Conservation (phyloP, 2,888 invertebrate genomes). For the Thecophora atra region DNA sequence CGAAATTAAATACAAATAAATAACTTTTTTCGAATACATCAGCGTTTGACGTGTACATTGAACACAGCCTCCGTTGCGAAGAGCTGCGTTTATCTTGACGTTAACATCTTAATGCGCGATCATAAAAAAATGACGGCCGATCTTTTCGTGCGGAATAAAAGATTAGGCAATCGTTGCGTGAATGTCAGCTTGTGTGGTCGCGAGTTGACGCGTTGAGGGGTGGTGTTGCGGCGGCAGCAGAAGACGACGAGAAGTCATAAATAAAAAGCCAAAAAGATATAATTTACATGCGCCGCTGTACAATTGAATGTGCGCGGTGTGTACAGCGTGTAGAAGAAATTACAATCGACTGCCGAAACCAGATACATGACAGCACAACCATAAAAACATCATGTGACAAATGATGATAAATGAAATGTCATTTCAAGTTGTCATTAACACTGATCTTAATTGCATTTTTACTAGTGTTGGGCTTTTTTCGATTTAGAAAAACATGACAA, state of each 20-base stretch:
- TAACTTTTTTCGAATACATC: neutral
- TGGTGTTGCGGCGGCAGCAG: too few relatives aligned
- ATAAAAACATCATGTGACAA: neutral
- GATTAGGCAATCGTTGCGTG: constrained; percentile 30
- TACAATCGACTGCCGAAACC: neutral
- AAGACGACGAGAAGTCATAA: too few relatives aligned
- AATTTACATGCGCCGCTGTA: too few relatives aligned
- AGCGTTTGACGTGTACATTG: constrained; percentile 2
- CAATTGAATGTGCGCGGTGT: neutral
- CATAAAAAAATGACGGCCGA: constrained; percentile 23
- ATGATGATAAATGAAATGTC: neutral
- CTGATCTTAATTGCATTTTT: too few relatives aligned
- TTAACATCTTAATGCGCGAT: constrained; percentile 34
- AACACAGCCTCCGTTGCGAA: constrained; percentile 1
- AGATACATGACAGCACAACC: too few relatives aligned
- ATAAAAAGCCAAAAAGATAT: too few relatives aligned
- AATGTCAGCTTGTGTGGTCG: constrained; percentile 28
- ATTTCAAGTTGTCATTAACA: too few relatives aligned
- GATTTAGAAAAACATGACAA: too few relatives aligned
- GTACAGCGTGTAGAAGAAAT: constrained; percentile 15
- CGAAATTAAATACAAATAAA: constrained; percentile 21
- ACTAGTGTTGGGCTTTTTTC: too few relatives aligned
- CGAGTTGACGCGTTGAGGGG: too few relatives aligned
- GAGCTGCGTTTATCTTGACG: constrained; percentile 36
- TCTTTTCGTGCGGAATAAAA: neutral